A percentile compares a stretch with the other conserved stretches of the same genome.
phyloP scores from a whole-genome alignment of 2,888 invertebrate species.

The Callyntrura guangdongensis region DNA sequence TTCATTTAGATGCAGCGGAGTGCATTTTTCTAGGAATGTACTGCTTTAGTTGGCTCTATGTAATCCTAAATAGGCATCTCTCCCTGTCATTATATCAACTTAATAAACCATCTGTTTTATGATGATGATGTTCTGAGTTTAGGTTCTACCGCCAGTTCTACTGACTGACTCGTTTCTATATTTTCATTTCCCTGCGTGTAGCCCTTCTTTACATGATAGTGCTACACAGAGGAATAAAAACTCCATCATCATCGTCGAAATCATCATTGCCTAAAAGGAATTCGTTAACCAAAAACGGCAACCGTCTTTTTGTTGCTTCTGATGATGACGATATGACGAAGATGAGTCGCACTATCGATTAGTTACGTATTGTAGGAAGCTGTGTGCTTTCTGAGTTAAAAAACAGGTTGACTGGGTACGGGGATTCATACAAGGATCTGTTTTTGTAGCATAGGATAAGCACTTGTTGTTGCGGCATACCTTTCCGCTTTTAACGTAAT shows the following conservation, averaged over 20 bases:
- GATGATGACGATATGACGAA: conserved; percentile 5
- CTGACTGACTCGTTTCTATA: conserved; percentile 36
- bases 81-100: conserved; percentile 4
- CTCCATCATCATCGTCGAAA: background rate
- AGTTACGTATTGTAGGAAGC: background rate
- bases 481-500: background rate
- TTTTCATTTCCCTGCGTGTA: background rate
- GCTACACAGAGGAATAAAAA: background rate
- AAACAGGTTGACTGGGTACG: background rate
- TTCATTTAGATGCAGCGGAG: background rate
- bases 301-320: background rate
- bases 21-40: conserved; percentile 48
- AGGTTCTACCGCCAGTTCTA: background rate
- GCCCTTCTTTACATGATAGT: background rate
- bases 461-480: conserved; percentile 17
- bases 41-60: background rate
- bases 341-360: conserved; percentile 13
- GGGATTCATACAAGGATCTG: background rate
- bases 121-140: background rate
- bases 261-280: background rate
- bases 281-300: conserved; percentile 7
- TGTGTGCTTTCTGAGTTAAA: background rate
- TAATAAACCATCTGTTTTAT: conserved; percentile 56
- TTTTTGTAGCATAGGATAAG: background rate
- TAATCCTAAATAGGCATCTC: background rate